A percentile compares a stretch with the other conserved stretches of the same genome.
Conservation (phyloP, 2,888 invertebrate genomes). For the Andrena marginata region DNA sequence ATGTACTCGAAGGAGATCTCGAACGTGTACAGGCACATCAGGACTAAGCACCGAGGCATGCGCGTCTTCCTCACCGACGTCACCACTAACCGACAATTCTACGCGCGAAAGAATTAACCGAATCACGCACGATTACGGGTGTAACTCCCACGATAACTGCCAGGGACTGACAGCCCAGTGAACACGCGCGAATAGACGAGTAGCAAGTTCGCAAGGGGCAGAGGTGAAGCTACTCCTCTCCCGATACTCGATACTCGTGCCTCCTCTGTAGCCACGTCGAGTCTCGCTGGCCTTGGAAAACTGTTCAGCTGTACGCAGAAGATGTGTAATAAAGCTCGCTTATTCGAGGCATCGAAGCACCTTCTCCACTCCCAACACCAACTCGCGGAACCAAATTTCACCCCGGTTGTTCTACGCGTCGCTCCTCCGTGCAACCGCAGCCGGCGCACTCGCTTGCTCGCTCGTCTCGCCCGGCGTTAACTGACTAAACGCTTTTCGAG, state of each 20-base stretch:
- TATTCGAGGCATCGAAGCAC: conserved; percentile 6
- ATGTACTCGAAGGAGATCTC: conserved; percentile 56
- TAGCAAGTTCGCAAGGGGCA: no score
- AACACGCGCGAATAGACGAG: no score
- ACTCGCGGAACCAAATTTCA: neutral
- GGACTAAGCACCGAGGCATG: conserved; percentile 57
- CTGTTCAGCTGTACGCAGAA: no score
- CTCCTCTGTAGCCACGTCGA: no score
- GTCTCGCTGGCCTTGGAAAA: no score
- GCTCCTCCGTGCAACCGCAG: neutral
- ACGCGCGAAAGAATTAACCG: conserved; percentile 45
- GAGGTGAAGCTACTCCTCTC: no score
- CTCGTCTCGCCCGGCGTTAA: neutral
- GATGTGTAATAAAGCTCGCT: conserved; percentile 33
- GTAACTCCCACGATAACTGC: no score
- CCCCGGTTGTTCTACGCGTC: no score
- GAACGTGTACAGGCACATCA: conserved; percentile 71
- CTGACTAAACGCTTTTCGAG: no score
- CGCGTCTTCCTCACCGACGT: conserved; percentile 48
- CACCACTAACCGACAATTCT: conserved; percentile 43
- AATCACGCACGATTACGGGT: neutral
- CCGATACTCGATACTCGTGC: no score
- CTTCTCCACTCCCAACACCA: neutral
- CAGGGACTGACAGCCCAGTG: no score
- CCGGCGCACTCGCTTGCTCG: neutral